Percentiles rank a stretch among this genome's conserved stretches.
phyloP scores from a whole-genome alignment of 2,888 invertebrate species.

The Caenorhabditis parvicauda region DNA sequence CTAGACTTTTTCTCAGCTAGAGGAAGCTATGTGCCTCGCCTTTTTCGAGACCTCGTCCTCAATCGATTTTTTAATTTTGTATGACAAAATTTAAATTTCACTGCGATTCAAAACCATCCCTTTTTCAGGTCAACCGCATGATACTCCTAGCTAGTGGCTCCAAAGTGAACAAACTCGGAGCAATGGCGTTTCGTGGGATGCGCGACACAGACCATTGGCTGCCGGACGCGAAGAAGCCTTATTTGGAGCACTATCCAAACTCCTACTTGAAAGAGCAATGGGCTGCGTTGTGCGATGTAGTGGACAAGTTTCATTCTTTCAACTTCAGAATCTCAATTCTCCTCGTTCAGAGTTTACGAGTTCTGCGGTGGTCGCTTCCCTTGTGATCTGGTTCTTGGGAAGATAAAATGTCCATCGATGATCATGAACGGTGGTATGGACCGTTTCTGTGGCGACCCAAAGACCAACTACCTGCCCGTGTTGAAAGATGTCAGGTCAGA shows the following conservation, averaged over 20 bases:
- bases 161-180: conserved; percentile 54
- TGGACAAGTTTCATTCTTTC: conserved; percentile 39
- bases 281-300: conserved; percentile 61
- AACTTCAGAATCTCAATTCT: not conserved
- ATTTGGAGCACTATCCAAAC: conserved; percentile 54
- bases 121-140: conserved; percentile 28
- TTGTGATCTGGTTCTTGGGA: conserved; percentile 44
- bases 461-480: conserved; percentile 38
- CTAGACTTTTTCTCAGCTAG: no score
- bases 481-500: conserved; percentile 37
- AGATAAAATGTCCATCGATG: conserved; percentile 48
- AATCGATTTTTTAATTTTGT: no score
- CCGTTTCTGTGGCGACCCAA: conserved; percentile 56
- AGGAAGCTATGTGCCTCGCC: no score
- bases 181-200: conserved; percentile 61
- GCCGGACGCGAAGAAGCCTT: conserved; percentile 46
- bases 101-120: not conserved
- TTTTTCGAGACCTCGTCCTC: no score
- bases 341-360: conserved; percentile 49
- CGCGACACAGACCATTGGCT: conserved; percentile 61
- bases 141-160: conserved; percentile 55
- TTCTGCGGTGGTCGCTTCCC: conserved; percentile 58
- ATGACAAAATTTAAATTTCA: no score
- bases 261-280: conserved; percentile 55
- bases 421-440: conserved; percentile 55